Base-by-base conservation (phyloP, 1,140 invertebrate species). In the Aethina tumida region DNA sequence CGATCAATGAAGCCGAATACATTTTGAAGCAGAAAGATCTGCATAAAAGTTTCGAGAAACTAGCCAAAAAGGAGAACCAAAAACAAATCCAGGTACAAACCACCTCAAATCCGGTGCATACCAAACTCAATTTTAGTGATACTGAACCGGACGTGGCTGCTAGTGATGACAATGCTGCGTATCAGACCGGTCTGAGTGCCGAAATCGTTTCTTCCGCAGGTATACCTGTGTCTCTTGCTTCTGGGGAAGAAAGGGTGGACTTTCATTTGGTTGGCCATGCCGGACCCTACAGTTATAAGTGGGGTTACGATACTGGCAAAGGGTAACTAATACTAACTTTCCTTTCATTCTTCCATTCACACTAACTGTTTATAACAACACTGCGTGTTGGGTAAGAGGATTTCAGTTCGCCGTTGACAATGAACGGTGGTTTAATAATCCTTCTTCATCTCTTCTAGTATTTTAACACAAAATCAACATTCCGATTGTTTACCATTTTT, bases 271-370 rank as follows among this genome's bases (percentile, higher is more conserved):
- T 69, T 50, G 84, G 84, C 21, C 81, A 85, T 59, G 72, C 79
- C 33, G 85, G 86, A 24, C 85, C 85, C 2, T 70, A 83, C 47
- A 84, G 80, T 29, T 92, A 90, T 58, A 78, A 85, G 58, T 90
- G 87, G 63, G 86, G 86, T 41, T 90, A 75, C 59, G 84, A 90
- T 55, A 90, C 86, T 19, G 87, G 85, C 43, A 77, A 79, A 63
- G 83, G 84, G 84, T 87, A 68, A 75, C 63, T 58, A n/a, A 14
- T 4, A 10, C 3, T n/a, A 15, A 14, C 8, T 35, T 41, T 40
- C 19, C 14, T 37, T 8, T 31, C 9, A 34, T 36, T 38, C 7
- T 28, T 30, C 28, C n/a, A 18, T 21, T 35, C 15, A 25, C 26
- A 39, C 21, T 20, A 22, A 20, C 45, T 43, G 5, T 27, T 37